These are phyloP conservation scores for Diplodus puntazzo DNA, from an alignment of 2,797 vertebrate genomes.

Conservation along the genomic window DNA sequence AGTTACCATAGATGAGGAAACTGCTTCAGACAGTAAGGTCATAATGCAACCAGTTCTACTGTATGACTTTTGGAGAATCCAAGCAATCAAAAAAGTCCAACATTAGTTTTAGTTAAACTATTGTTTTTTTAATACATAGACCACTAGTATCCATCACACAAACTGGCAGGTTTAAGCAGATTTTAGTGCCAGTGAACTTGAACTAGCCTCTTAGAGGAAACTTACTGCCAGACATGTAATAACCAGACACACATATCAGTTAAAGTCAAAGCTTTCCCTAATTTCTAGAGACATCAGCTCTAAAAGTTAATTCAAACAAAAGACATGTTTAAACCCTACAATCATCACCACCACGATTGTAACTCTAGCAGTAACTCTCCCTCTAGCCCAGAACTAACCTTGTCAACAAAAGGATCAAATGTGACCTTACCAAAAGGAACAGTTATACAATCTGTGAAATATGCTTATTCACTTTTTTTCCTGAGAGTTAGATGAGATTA, in stretches of 20 bases:
- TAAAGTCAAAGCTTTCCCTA: not conserved
- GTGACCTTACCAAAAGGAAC: not conserved
- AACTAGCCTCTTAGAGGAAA: not conserved
- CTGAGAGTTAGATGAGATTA: not conserved
- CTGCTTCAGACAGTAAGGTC: not conserved
- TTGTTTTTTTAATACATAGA: constrained; percentile 12
- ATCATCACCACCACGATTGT: constrained; percentile 8
- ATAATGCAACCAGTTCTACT: not conserved
- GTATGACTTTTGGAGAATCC: not conserved
- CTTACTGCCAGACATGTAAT: not conserved
- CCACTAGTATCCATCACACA: constrained; percentile 18
- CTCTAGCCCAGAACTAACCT: constrained; percentile 5
- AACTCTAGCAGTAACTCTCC: constrained; percentile 6
- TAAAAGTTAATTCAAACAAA: constrained; percentile 3
- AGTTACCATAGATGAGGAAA: not conserved
- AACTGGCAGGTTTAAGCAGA: not conserved
- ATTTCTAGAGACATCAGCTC: constrained; percentile 7
- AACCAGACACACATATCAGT: not conserved
- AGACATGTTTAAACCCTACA: constrained; percentile 15
- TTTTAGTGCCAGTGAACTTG: not conserved
- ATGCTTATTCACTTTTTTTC: not conserved
- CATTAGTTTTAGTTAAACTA: constrained; percentile 5
- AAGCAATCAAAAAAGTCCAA: not conserved
- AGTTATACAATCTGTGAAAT: not conserved
- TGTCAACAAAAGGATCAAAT: constrained; percentile 10